Evolutionary conservation across 2,113 vertebrate species (phyloP).

Genomic region (Oostethus manadensis): DNA sequence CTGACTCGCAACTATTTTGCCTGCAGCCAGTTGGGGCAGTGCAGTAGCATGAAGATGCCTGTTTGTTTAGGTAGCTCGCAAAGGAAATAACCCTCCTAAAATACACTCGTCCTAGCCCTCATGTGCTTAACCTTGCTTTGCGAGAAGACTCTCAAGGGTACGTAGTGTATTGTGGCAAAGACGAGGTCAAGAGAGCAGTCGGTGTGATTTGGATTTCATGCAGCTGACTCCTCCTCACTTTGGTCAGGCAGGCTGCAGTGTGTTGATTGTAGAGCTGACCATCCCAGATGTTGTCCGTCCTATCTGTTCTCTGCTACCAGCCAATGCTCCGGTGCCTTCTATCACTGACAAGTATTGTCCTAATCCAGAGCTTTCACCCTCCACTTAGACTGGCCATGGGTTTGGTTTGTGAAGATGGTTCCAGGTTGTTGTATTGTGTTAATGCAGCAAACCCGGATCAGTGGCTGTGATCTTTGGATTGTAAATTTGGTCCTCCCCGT

Average conservation of each 20-base stretch:
- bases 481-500: conserved; percentile 26
- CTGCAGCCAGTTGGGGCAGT: conserved; percentile 46
- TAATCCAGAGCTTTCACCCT: conserved; percentile 62
- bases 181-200: conserved; percentile 32
- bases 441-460: conserved; percentile 34
- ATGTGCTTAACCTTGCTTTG: conserved; percentile 47
- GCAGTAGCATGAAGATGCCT: conserved; percentile 34
- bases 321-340: conserved; percentile 70
- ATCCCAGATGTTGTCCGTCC: conserved; percentile 58
- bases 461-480: conserved; percentile 38
- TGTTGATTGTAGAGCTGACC: conserved; percentile 50
- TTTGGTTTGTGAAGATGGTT: conserved; percentile 42
- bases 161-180: conserved; percentile 46
- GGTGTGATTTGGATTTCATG: conserved; percentile 36
- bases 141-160: conserved; percentile 38
- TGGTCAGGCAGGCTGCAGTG: conserved; percentile 42
- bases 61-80: conserved; percentile 38
- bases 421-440: conserved; percentile 27
- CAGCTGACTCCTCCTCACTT: conserved; percentile 49
- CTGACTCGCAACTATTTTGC: conserved; percentile 59
- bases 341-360: conserved; percentile 72
- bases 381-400: conserved; percentile 47
- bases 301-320: conserved; percentile 65
- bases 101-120: conserved; percentile 46
- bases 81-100: conserved; percentile 63